Percentiles rank a stretch among this genome's conserved stretches.
These are phyloP conservation scores for Syngnathus floridae DNA, from an alignment of 2,113 vertebrate species.

Conservation along the genomic window DNA sequence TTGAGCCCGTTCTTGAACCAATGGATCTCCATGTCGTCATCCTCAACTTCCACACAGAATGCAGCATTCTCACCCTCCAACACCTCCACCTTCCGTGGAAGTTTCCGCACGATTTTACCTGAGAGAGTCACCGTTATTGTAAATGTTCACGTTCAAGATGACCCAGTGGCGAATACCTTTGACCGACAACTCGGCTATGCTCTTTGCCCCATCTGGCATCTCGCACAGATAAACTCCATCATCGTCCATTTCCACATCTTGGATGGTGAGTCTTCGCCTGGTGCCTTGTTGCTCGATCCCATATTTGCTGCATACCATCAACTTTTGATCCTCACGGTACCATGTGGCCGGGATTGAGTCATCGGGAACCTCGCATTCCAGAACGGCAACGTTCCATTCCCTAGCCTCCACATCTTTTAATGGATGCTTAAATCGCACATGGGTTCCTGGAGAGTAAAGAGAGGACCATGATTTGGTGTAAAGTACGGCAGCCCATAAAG, in stretches of 20 bases:
- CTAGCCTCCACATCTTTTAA: slow-evolving; percentile 79
- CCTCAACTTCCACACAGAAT: slow-evolving; percentile 84
- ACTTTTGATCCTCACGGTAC: slow-evolving; percentile 88
- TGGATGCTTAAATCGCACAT: slow-evolving; percentile 75
- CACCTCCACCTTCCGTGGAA: slow-evolving; percentile 87
- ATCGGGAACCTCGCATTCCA: slow-evolving; percentile 88
- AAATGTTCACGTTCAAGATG: neutral
- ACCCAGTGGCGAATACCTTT: slow-evolving; percentile 69
- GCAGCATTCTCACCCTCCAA: slow-evolving; percentile 88
- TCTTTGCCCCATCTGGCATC: slow-evolving; percentile 86
- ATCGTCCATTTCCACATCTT: slow-evolving; percentile 77
- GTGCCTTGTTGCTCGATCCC: slow-evolving; percentile 84
- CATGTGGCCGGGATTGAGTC: slow-evolving; percentile 78
- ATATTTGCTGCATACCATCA: slow-evolving; percentile 83
- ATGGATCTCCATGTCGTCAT: slow-evolving; percentile 70
- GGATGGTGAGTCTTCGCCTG: slow-evolving; percentile 79
- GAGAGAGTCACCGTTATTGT: neutral
- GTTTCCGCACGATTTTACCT: slow-evolving; percentile 71
- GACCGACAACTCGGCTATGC: slow-evolving; percentile 84
- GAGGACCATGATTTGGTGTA: neutral
- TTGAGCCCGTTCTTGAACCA: slow-evolving; percentile 84
- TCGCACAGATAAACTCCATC: slow-evolving; percentile 93
- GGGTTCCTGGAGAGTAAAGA: slow-evolving; percentile 67
- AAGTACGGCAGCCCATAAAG: neutral
- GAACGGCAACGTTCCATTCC: slow-evolving; percentile 77